These are phyloP conservation scores for Rhizoglyphus robini DNA, from an alignment of 1,140 invertebrate species.

Conservation along the genomic window DNA sequence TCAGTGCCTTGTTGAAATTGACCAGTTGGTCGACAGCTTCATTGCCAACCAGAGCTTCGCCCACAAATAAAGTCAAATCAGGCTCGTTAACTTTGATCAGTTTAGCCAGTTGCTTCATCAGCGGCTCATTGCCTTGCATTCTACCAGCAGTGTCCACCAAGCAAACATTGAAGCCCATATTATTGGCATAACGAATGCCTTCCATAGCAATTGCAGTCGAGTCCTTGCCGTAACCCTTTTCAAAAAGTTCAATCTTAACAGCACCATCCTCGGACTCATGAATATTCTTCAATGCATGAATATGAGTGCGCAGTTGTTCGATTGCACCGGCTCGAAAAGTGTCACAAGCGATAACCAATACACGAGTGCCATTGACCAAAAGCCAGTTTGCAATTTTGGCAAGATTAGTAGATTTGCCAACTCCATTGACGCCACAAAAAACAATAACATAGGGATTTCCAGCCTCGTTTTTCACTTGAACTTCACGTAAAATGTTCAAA, in stretches of 20 bases:
- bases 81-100: conserved; percentile 78
- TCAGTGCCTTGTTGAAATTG: conserved; percentile 93
- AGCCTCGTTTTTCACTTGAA: conserved; percentile 67
- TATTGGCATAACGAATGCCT: conserved; percentile 69
- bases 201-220: conserved; percentile 94
- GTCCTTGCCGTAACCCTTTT: conserved; percentile 91
- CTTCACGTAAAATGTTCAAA: conserved; percentile 92
- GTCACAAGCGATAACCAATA: conserved; percentile 96
- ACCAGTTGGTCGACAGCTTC: conserved; percentile 97
- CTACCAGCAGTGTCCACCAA: conserved; percentile 94
- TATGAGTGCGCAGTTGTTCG: conserved; percentile 92
- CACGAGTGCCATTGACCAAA: conserved; percentile 89
- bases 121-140: conserved; percentile 99
- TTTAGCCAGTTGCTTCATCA: conserved; percentile 93
- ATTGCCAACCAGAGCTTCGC: conserved; percentile 98
- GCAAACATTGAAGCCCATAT: conserved; percentile 72
- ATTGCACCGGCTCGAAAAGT: conserved; percentile 98
- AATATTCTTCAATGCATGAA: conserved; percentile 78
- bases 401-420: conserved; percentile 98
- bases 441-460: conserved; percentile 78
- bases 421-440: conserved; percentile 99
- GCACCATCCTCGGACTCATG: conserved; percentile 44
- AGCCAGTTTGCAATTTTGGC: conserved; percentile 99
- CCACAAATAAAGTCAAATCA: conserved; percentile 94
- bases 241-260: conserved; percentile 83